A percentile compares a stretch with the other conserved stretches of the same genome.
These are phyloP conservation scores for Neoseiulus cucumeris DNA, from an alignment of 1,140 invertebrate species.

Conservation along the genomic window DNA sequence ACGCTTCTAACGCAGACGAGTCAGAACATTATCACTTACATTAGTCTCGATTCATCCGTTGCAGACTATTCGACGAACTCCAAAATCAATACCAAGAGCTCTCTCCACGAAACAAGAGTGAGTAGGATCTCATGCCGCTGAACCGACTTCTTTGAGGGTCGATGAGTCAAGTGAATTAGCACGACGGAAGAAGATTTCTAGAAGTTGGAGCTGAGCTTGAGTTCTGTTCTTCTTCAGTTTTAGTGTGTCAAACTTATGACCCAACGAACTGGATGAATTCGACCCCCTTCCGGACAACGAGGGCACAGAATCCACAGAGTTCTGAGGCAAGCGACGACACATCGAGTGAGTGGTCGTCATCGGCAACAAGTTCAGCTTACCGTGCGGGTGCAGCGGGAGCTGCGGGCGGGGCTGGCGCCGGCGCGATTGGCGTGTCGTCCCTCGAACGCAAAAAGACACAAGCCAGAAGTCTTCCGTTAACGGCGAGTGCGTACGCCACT, in stretches of 20 bases:
- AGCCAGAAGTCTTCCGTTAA: background rate
- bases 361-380: background rate
- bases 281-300: slow-evolving; percentile 4
- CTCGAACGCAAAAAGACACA: slow-evolving; percentile 4
- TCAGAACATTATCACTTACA: too few relatives aligned
- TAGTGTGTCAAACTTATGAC: slow-evolving; percentile 12
- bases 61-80: slow-evolving; percentile 11
- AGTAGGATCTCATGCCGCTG: background rate
- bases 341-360: slow-evolving; percentile 5
- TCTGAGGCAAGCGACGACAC: slow-evolving; percentile 5
- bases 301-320: slow-evolving; percentile 11
- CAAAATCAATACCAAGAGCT: slow-evolving; percentile 11
- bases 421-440: background rate
- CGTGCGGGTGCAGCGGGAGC: background rate
- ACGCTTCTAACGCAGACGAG: too few relatives aligned
- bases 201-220: too few relatives aligned
- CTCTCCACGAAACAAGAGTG: slow-evolving; percentile 11
- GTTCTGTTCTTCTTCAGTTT: background rate
- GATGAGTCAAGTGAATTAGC: too few relatives aligned
- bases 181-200: too few relatives aligned
- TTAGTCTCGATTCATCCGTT: background rate
- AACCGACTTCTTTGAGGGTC: too few relatives aligned
- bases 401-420: too few relatives aligned
- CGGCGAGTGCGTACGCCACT: slow-evolving; percentile 1
- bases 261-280: slow-evolving; percentile 7